phyloP scores from a whole-genome alignment of 2,113 vertebrate genomes.

The Corythornis madagascariensis region DNA sequence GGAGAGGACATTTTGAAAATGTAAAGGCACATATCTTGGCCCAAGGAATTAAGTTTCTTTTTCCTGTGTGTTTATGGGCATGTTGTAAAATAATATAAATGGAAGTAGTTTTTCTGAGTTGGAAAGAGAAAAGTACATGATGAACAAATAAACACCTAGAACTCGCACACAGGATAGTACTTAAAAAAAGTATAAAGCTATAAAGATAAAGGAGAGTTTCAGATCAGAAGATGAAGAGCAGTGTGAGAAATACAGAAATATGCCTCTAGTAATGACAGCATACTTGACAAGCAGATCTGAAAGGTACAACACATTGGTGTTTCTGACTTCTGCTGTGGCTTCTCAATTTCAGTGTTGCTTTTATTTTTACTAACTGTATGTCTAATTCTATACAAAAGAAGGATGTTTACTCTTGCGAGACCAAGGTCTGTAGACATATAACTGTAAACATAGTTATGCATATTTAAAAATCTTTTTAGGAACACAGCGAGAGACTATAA shows the following conservation, averaged over 20 bases:
- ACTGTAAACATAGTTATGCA: neutral
- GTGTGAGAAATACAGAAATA: neutral
- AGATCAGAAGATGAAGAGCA: neutral
- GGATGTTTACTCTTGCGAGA: neutral
- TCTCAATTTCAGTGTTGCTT: neutral
- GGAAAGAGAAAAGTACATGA: neutral
- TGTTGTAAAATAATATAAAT: neutral
- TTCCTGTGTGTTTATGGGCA: neutral
- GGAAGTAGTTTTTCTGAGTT: neutral
- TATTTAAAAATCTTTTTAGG: neutral
- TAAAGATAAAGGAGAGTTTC: neutral
- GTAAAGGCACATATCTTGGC: neutral
- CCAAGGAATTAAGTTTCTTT: neutral
- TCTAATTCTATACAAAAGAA: neutral
- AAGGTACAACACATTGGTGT: neutral
- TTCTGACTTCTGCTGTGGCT: neutral
- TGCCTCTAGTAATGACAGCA: neutral
- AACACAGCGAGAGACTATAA: neutral
- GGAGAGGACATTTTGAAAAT: neutral
- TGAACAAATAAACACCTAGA: neutral
- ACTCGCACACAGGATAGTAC: neutral
- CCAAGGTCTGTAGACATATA: neutral
- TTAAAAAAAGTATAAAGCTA: neutral
- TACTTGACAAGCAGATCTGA: neutral
- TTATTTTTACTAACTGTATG: neutral